A percentile compares a stretch with the other conserved stretches of the same genome.
phyloP scores from a whole-genome alignment of 2,113 vertebrate species.

The Oreotrochilus melanogaster region DNA sequence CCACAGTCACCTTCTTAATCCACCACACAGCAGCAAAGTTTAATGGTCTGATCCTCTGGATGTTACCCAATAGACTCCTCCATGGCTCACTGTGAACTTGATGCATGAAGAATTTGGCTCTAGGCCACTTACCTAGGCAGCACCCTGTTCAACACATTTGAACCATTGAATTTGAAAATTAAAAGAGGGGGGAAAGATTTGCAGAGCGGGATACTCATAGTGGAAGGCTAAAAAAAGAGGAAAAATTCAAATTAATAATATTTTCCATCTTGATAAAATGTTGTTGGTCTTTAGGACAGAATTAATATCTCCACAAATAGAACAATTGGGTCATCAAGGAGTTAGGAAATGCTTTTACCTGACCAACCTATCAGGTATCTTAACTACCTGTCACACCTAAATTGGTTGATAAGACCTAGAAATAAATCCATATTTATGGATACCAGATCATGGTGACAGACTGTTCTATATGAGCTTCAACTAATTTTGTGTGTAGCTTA shows the following conservation, averaged over 20 bases:
- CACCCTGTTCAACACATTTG: not conserved
- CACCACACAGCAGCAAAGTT: not conserved
- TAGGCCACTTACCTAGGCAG: not conserved
- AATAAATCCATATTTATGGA: not conserved
- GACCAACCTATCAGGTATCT: not conserved
- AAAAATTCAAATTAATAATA: not conserved
- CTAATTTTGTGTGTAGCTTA: slow-evolving; percentile 29
- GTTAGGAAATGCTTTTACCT: not conserved
- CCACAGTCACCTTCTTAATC: not conserved
- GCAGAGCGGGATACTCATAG: not conserved
- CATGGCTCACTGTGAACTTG: not conserved
- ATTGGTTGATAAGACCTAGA: not conserved
- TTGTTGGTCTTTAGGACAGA: not conserved
- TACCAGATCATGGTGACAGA: not conserved
- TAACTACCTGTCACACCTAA: not conserved
- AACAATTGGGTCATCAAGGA: not conserved
- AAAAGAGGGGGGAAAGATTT: not conserved
- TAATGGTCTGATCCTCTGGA: not conserved
- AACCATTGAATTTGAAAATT: not conserved
- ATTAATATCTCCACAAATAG: not conserved
- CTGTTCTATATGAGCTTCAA: slow-evolving; percentile 28
- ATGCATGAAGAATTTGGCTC: not conserved
- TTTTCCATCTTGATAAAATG: not conserved
- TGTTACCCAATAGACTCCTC: not conserved
- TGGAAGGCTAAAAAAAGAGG: not conserved